These are phyloP conservation scores for Hippocampus kuda DNA, from an alignment of 2,797 vertebrate genomes.

Conservation along the genomic window DNA sequence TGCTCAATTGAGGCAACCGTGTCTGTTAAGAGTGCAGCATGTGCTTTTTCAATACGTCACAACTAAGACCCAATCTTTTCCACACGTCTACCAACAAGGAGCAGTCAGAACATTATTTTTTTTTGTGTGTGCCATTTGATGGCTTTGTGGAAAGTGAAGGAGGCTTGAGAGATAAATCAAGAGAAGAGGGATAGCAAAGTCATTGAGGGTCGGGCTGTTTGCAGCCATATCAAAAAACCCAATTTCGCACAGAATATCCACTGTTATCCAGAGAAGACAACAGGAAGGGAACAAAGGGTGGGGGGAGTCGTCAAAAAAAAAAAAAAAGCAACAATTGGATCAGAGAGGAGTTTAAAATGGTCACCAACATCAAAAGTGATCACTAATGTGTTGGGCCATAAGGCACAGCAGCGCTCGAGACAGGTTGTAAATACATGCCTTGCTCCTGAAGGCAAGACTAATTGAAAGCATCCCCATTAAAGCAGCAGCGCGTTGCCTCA, in stretches of 20 bases:
- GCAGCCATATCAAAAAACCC: slow-evolving; percentile 49
- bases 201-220: slow-evolving; percentile 40
- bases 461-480: slow-evolving; percentile 64
- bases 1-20: not conserved
- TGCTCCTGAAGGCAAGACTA: slow-evolving; percentile 54
- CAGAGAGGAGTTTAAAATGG: slow-evolving; percentile 24
- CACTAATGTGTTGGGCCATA: slow-evolving; percentile 43
- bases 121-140: slow-evolving; percentile 28
- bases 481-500: slow-evolving; percentile 28
- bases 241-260: slow-evolving; percentile 44
- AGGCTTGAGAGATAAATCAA: slow-evolving; percentile 52
- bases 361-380: slow-evolving; percentile 47
- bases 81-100: slow-evolving; percentile 14
- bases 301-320: not conserved
- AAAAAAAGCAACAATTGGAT: slow-evolving; percentile 11
- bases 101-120: slow-evolving; percentile 21
- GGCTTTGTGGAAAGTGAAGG: slow-evolving; percentile 26
- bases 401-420: slow-evolving; percentile 27
- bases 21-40: not conserved
- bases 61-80: slow-evolving; percentile 14
- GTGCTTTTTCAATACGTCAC: slow-evolving; percentile 6
- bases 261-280: slow-evolving; percentile 36
- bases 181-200: slow-evolving; percentile 37
- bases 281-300: not conserved
- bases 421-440: slow-evolving; percentile 43